Percentiles rank a stretch among this genome's conserved stretches.
Conservation (phyloP, 2,888 invertebrate genomes). For the Eurytoma californica region DNA sequence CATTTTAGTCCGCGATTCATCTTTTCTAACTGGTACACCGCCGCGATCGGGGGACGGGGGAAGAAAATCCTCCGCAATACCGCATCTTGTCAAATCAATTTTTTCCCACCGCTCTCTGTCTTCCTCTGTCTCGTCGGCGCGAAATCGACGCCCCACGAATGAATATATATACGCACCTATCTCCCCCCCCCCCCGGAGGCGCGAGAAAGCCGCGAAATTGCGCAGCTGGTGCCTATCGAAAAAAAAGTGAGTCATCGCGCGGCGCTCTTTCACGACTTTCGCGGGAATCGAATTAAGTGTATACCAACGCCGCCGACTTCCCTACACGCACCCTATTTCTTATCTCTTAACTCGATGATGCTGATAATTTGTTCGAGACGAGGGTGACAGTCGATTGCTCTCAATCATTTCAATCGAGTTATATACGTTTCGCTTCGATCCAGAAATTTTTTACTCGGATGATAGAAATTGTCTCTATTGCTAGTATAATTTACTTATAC, state of each 20-base stretch:
- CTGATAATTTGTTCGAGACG: conserved; percentile 14
- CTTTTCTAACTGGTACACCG: conserved; percentile 40
- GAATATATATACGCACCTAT: neutral
- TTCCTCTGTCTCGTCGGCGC: conserved; percentile 28
- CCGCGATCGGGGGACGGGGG: conserved; percentile 2
- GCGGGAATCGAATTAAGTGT: conserved; percentile 30
- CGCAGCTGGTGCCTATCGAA: conserved; percentile 48
- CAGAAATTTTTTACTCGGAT: no score
- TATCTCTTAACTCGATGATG: no score
- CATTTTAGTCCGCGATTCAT: conserved; percentile 5
- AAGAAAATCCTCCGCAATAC: conserved; percentile 42
- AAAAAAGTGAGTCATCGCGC: conserved; percentile 44
- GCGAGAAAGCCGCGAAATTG: conserved; percentile 24
- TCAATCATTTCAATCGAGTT: neutral
- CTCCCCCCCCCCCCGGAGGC: neutral
- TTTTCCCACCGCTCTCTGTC: conserved; percentile 10
- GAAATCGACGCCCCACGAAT: conserved; percentile 50
- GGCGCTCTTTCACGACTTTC: neutral
- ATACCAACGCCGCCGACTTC: neutral
- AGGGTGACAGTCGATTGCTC: neutral
- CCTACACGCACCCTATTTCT: no score
- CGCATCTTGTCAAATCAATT: conserved; percentile 53
- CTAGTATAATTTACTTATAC: no score
- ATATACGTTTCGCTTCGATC: no score
- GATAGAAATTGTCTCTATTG: no score